These are phyloP conservation scores for Lophochroa leadbeateri DNA, from an alignment of 2,113 vertebrate species.

Conservation along the genomic window DNA sequence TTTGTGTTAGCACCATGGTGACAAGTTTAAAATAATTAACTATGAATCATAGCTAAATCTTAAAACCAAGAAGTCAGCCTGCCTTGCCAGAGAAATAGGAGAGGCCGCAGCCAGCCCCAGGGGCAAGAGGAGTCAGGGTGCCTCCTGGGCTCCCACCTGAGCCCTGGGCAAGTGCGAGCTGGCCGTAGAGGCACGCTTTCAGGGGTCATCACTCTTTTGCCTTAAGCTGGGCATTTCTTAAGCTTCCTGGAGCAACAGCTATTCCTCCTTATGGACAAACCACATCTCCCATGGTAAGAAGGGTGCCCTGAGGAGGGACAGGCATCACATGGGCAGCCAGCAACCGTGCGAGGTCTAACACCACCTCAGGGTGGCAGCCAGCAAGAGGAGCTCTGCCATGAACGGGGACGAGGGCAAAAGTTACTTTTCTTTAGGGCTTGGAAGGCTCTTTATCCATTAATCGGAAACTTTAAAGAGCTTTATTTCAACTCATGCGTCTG, in stretches of 20 bases:
- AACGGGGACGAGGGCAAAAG: accelerated
- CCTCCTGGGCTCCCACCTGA: accelerated
- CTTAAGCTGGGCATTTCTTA: not conserved
- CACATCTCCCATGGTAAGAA: not conserved
- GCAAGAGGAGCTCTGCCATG: not conserved
- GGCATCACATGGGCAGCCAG: not conserved
- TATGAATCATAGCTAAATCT: too few species aligned
- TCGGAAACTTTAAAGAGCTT: not conserved
- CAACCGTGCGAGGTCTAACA: not conserved
- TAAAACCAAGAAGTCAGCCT: not conserved
- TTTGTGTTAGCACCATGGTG: too few species aligned
- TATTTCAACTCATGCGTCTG: not conserved
- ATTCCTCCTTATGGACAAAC: accelerated
- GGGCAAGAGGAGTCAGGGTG: not conserved
- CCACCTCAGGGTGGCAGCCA: not conserved
- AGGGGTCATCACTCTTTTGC: not conserved
- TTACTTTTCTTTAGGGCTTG: not conserved
- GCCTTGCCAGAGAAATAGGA: not conserved
- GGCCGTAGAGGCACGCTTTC: not conserved
- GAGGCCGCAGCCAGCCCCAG: accelerated
- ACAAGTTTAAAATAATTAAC: too few species aligned
- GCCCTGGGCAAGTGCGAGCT: not conserved
- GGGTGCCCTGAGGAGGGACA: not conserved
- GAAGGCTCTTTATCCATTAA: not conserved
- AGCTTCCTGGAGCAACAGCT: not conserved